Percentiles rank a stretch among this genome's conserved stretches.
Conservation (phyloP, 2,888 invertebrate genomes). For the Lepidonotus clava region DNA sequence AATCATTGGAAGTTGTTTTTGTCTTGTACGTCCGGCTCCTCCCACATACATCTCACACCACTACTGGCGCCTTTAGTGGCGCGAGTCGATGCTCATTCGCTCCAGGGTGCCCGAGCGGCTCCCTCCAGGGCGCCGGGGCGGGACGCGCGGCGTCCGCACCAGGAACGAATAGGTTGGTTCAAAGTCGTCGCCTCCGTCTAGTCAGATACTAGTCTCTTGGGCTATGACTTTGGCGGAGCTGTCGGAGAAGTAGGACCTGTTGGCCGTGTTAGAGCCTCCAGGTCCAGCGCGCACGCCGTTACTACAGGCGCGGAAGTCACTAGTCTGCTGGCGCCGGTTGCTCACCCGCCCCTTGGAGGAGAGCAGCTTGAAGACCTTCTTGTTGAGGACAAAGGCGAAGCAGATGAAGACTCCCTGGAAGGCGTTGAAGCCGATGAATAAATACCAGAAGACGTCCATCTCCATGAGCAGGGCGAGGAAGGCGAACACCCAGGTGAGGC, state of each 20-base stretch:
- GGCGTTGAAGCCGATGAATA: conserved; percentile 81
- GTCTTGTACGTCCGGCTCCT: no score
- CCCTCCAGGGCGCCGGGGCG: not conserved
- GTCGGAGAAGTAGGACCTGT: conserved; percentile 46
- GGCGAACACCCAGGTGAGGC: conserved; percentile 81
- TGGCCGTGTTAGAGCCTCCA: conserved; percentile 8
- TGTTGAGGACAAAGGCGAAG: conserved; percentile 73
- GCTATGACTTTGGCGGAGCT: conserved; percentile 50
- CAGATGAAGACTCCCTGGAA: conserved; percentile 84
- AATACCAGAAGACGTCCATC: conserved; percentile 79
- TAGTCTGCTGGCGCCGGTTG: conserved; percentile 22
- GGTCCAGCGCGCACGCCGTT: conserved; percentile 16
- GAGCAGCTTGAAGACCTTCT: conserved; percentile 67
- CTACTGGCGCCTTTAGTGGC: not conserved
- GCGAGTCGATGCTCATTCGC: conserved; percentile 37
- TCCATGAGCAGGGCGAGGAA: conserved; percentile 78
- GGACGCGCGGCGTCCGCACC: conserved; percentile 43
- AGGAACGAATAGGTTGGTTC: conserved; percentile 54
- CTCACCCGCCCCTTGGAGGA: conserved; percentile 47
- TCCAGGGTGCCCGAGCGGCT: conserved; percentile 34
- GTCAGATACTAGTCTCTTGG: conserved; percentile 58
- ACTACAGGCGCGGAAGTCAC: conserved; percentile 1
- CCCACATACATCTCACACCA: not conserved
- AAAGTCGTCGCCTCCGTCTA: conserved; percentile 46
- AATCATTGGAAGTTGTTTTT: no score